phyloP scores from a whole-genome alignment of 2,113 vertebrate species.

The Oostethus manadensis region DNA sequence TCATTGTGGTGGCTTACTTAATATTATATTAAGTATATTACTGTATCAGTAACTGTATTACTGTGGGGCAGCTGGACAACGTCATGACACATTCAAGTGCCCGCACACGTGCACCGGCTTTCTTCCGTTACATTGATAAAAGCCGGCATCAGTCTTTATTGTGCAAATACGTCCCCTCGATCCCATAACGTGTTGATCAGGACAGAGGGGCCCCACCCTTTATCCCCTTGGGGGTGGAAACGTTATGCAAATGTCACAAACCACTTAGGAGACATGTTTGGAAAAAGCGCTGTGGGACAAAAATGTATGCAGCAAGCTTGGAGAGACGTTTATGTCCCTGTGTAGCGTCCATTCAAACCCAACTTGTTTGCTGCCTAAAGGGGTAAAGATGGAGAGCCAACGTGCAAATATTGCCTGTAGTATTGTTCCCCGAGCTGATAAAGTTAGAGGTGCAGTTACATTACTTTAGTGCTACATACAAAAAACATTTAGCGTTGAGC shows the following conservation, averaged over 20 bases:
- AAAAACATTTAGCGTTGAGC: not conserved
- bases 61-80: conserved; percentile 10
- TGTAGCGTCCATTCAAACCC: too few relatives aligned
- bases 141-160: conserved; percentile 66
- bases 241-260: conserved; percentile 66
- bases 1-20: too few relatives aligned
- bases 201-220: conserved; percentile 27
- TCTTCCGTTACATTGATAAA: conserved; percentile 64
- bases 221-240: conserved; percentile 23
- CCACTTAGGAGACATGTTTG: conserved; percentile 27
- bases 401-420: too few relatives aligned
- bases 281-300: not conserved
- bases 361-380: too few relatives aligned
- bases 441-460: too few relatives aligned
- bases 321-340: too few relatives aligned
- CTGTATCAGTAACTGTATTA: too few relatives aligned
- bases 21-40: too few relatives aligned
- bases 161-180: conserved; percentile 43
- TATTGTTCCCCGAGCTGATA: too few relatives aligned
- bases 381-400: too few relatives aligned
- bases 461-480: too few relatives aligned
- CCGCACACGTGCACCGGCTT: conserved; percentile 41
- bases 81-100: conserved; percentile 47
- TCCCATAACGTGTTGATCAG: conserved; percentile 59
- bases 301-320: too few relatives aligned